Percentiles rank a stretch among this genome's conserved stretches.
phyloP scores from a whole-genome alignment of 2,888 invertebrate genomes.

The Thecophora atra region DNA sequence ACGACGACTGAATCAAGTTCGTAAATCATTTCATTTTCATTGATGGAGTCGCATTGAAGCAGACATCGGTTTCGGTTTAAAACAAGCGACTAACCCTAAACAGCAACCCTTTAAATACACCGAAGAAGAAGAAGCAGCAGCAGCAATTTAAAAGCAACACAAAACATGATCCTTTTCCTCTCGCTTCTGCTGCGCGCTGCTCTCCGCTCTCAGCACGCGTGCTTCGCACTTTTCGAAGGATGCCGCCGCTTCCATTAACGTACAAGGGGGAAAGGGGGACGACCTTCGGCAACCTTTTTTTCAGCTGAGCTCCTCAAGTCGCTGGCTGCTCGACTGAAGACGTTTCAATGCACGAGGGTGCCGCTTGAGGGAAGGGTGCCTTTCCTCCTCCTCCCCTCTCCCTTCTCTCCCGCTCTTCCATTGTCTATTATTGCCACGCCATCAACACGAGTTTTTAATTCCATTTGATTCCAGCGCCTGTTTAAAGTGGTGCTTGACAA shows the following conservation, averaged over 20 bases:
- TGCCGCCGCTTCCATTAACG: not conserved
- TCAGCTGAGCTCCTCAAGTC: constrained; percentile 49
- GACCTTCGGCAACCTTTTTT: constrained; percentile 16
- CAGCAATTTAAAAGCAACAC: not conserved
- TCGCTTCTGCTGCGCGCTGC: no score
- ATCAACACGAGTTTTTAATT: not conserved
- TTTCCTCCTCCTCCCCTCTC: not conserved
- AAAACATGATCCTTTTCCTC: constrained; percentile 4
- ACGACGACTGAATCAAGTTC: constrained; percentile 55
- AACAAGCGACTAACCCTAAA: constrained; percentile 21
- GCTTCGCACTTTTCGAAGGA: constrained; percentile 38
- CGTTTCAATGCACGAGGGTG: constrained; percentile 20
- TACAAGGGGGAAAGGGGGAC: not conserved
- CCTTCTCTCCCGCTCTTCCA: not conserved
- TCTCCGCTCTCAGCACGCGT: constrained; percentile 37
- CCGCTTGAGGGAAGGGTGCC: constrained; percentile 2
- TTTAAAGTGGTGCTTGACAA: constrained; percentile 37
- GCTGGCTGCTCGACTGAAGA: constrained; percentile 46
- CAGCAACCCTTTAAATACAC: not conserved
- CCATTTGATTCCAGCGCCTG: constrained; percentile 3
- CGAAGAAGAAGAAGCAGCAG: not conserved
- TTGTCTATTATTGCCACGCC: not conserved
- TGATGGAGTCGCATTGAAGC: constrained; percentile 24
- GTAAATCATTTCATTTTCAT: constrained; percentile 50
- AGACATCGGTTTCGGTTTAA: constrained; percentile 2